Percentiles rank a stretch among this genome's conserved stretches.
Conservation (phyloP, 2,797 vertebrate genomes). For the Coracias cyanogaster region DNA sequence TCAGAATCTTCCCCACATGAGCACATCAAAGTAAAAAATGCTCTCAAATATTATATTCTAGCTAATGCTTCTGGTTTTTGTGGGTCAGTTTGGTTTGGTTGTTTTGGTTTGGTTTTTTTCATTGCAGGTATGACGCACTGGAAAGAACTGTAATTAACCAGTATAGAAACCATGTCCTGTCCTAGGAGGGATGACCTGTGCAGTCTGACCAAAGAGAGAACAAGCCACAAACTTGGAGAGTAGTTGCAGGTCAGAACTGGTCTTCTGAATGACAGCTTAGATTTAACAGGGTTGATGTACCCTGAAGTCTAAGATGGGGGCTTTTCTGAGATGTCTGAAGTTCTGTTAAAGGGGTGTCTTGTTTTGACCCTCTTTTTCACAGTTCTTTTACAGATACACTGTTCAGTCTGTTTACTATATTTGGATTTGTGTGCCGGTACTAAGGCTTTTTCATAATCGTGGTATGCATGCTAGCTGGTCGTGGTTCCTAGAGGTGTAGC, state of each 20-base stretch:
- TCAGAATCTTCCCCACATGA: not conserved
- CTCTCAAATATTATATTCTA: not conserved
- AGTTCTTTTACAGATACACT: not conserved
- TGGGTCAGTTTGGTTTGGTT: not conserved
- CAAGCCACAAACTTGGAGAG: not conserved
- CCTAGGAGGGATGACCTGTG: not conserved
- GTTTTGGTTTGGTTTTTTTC: not conserved
- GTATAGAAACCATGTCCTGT: not conserved
- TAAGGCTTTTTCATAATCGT: not conserved
- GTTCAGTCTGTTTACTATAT: not conserved
- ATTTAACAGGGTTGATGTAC: not conserved
- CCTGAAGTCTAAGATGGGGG: not conserved
- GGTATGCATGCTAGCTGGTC: rapidly evolving
- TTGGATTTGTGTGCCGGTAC: not conserved
- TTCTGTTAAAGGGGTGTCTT: not conserved
- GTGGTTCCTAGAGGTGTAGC: not conserved
- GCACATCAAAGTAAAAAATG: not conserved
- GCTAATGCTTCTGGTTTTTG: not conserved
- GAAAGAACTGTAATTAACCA: not conserved
- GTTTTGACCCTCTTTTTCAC: not conserved
- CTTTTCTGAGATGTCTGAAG: not conserved
- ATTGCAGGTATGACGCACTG: not conserved
- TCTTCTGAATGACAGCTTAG: not conserved
- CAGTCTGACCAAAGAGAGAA: not conserved
- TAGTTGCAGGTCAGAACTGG: not conserved